Conservation (phyloP, 2,113 vertebrate genomes). For the Eonycteris spelaea region DNA sequence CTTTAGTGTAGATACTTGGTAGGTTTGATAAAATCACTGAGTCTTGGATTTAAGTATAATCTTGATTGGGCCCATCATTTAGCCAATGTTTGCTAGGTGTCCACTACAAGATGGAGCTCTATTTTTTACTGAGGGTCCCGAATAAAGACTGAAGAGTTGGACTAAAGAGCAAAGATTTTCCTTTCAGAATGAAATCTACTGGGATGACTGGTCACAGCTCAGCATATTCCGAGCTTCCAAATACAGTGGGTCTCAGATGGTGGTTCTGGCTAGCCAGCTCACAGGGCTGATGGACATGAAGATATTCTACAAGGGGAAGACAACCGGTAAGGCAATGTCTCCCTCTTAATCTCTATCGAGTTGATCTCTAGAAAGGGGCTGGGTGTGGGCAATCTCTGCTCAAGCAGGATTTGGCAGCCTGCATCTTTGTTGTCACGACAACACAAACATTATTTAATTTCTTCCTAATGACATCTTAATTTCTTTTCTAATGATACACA, state of each 20-base stretch:
- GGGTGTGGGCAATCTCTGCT: background rate
- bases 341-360: fast-evolving
- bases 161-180: constrained; percentile 51
- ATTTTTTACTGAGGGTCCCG: background rate
- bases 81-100: no score
- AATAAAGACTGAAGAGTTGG: fast-evolving
- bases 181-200: constrained; percentile 95
- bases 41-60: background rate
- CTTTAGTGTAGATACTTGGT: background rate
- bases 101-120: fast-evolving
- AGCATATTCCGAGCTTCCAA: constrained; percentile 98
- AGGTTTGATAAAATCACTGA: background rate
- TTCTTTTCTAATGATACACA: constrained; percentile 70
- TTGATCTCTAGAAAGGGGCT: background rate
- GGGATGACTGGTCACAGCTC: constrained; percentile 98
- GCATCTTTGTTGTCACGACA: constrained; percentile 48
- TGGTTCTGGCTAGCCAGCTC: constrained; percentile 89
- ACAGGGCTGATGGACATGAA: constrained; percentile 98
- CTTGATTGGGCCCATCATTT: background rate
- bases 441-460: constrained; percentile 68
- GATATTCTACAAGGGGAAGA: constrained; percentile 96
- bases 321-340: constrained; percentile 80
- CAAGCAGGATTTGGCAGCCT: constrained; percentile 8
- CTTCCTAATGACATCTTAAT: constrained; percentile 73
- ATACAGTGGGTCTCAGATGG: constrained; percentile 85